phyloP scores from a whole-genome alignment of 2,888 invertebrate species.

The Nudaria mundana region DNA sequence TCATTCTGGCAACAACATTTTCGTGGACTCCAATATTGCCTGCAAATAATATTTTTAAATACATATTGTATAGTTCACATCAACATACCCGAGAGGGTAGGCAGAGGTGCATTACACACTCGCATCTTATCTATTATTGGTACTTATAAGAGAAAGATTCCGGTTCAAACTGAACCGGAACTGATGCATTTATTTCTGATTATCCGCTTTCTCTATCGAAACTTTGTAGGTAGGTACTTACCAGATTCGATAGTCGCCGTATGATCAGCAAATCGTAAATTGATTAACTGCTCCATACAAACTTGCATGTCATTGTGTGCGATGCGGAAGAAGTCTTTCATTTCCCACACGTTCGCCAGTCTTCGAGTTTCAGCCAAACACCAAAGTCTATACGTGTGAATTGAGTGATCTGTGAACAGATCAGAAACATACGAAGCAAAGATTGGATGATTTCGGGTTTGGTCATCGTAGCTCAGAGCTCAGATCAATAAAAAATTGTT shows the following conservation, averaged over 20 bases:
- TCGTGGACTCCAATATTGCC: constrained; percentile 87
- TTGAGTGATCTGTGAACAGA: constrained; percentile 85
- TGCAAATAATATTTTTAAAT: constrained; percentile 33
- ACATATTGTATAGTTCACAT: too few species aligned
- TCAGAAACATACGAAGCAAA: too few species aligned
- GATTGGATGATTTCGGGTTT: neutral
- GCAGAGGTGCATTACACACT: too few species aligned
- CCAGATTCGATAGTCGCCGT: constrained; percentile 76
- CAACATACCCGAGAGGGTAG: too few species aligned
- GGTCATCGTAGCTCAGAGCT: too few species aligned
- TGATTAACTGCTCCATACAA: constrained; percentile 81
- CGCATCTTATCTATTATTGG: too few species aligned
- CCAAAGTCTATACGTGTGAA: constrained; percentile 90
- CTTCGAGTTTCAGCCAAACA: constrained; percentile 86
- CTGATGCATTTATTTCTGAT: too few species aligned
- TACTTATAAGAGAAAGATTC: too few species aligned
- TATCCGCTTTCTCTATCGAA: too few species aligned
- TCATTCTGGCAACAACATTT: constrained; percentile 89
- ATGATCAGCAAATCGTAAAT: constrained; percentile 83
- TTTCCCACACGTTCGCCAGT: constrained; percentile 87
- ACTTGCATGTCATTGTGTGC: constrained; percentile 84
- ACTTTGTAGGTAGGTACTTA: too few species aligned
- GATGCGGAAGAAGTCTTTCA: constrained; percentile 87
- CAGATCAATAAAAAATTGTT: too few species aligned
- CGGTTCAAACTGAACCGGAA: too few species aligned